These are phyloP conservation scores for Rhinoderma darwinii DNA, from an alignment of 2,113 vertebrate species.

Conservation along the genomic window DNA sequence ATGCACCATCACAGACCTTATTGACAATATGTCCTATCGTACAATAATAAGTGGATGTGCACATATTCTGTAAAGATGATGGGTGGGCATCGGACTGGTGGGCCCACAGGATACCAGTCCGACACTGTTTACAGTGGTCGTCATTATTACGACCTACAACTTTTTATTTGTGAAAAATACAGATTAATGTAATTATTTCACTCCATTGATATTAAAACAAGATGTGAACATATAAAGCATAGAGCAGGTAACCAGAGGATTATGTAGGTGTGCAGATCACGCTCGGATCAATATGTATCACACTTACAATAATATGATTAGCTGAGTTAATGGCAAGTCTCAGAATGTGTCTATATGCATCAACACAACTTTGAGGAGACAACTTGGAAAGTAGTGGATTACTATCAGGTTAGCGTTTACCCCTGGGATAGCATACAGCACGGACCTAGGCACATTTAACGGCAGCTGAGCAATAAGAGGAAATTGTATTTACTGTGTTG, in stretches of 20 bases:
- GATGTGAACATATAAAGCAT: not conserved
- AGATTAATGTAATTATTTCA: not conserved
- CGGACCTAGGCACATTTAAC: constrained; percentile 11
- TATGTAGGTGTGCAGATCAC: not conserved
- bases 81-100: too few relatives aligned
- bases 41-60: too few relatives aligned
- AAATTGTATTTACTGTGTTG: constrained; percentile 49
- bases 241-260: not conserved
- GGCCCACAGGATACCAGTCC: too few relatives aligned
- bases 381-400: not conserved
- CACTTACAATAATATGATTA: not conserved
- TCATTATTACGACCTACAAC: not conserved
- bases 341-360: not conserved
- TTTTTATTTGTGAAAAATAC: not conserved
- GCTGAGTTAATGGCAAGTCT: not conserved
- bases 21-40: too few relatives aligned
- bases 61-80: too few relatives aligned
- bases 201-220: not conserved
- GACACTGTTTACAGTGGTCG: too few relatives aligned
- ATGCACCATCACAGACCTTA: too few relatives aligned
- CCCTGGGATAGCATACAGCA: constrained; percentile 17
- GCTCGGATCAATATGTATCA: not conserved
- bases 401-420: not conserved
- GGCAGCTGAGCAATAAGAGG: constrained; percentile 33
- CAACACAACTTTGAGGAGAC: not conserved